Evolutionary conservation across 2,888 invertebrate genomes (phyloP).

Genomic region (Morpho helenor): DNA sequence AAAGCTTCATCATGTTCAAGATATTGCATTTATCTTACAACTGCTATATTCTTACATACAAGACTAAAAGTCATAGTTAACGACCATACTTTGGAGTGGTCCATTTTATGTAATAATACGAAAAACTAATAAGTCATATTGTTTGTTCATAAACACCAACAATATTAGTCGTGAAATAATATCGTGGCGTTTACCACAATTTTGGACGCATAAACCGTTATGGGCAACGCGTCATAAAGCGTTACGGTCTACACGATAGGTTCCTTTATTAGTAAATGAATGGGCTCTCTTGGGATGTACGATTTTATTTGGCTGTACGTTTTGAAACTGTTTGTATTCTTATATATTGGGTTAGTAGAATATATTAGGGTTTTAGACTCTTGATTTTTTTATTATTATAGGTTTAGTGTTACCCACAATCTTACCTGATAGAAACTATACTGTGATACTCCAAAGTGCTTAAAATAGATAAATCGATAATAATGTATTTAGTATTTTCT

Average conservation of each 20-base stretch:
- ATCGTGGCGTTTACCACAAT: conserved; percentile 7
- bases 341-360: neutral
- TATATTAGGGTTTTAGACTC: too few relatives aligned
- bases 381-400: too few relatives aligned
- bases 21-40: too few relatives aligned
- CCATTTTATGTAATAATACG: too few relatives aligned
- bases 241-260: conserved; percentile 20
- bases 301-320: neutral
- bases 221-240: conserved; percentile 18
- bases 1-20: too few relatives aligned
- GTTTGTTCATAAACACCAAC: neutral
- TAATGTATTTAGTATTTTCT: too few relatives aligned
- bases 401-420: too few relatives aligned
- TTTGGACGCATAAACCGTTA: conserved; percentile 19
- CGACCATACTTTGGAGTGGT: too few relatives aligned
- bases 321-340: neutral
- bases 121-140: neutral
- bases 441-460: neutral
- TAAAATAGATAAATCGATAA: too few relatives aligned
- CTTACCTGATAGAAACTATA: too few relatives aligned
- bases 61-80: too few relatives aligned
- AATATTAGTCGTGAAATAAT: conserved; percentile 5
- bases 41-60: too few relatives aligned
- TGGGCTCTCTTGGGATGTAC: conserved; percentile 1
- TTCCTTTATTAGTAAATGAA: conserved; percentile 19